phyloP scores from a whole-genome alignment of 1,140 invertebrate species.

The Drosophila busckii region DNA sequence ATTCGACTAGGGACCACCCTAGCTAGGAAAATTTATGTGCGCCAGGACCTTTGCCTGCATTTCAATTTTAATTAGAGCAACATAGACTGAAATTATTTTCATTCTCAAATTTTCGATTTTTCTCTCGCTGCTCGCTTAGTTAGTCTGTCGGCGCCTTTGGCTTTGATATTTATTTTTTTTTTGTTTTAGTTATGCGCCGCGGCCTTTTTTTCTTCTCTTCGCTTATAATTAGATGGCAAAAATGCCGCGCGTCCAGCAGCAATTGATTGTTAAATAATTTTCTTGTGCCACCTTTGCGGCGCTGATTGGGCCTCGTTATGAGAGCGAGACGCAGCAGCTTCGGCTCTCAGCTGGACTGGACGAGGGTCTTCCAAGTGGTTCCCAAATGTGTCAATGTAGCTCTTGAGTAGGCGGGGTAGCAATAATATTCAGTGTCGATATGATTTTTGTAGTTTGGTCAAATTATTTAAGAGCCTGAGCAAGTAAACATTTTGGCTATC shows the following conservation, averaged over 20 bases:
- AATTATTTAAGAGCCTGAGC: no score
- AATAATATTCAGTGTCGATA: no score
- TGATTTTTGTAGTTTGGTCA: no score
- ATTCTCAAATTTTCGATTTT: slow-evolving; percentile 14
- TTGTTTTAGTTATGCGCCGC: slow-evolving; percentile 4
- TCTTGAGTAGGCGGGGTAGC: no score
- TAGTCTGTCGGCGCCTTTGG: slow-evolving; percentile 50
- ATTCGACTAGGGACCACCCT: slow-evolving; percentile 53
- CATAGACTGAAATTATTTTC: slow-evolving; percentile 4
- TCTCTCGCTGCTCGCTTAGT: neutral
- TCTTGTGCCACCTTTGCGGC: slow-evolving; percentile 63
- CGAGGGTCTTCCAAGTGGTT: slow-evolving; percentile 29
- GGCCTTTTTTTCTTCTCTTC: slow-evolving; percentile 10
- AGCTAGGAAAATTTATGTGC: slow-evolving; percentile 53
- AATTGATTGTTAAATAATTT: slow-evolving; percentile 74
- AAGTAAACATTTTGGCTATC: no score
- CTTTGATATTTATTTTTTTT: slow-evolving; percentile 40
- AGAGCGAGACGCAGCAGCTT: neutral
- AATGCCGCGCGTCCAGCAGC: slow-evolving; percentile 54
- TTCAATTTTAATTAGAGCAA: slow-evolving; percentile 74
- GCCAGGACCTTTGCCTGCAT: slow-evolving; percentile 46
- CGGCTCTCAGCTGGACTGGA: neutral
- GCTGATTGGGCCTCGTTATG: slow-evolving; percentile 46
- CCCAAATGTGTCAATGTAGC: no score
- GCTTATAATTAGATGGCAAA: slow-evolving; percentile 75